Evolutionary conservation across 2,797 vertebrate genomes (phyloP), one percentile per base, ranked within the genome.

Genomic region (Spinus olivaceus): DNA sequence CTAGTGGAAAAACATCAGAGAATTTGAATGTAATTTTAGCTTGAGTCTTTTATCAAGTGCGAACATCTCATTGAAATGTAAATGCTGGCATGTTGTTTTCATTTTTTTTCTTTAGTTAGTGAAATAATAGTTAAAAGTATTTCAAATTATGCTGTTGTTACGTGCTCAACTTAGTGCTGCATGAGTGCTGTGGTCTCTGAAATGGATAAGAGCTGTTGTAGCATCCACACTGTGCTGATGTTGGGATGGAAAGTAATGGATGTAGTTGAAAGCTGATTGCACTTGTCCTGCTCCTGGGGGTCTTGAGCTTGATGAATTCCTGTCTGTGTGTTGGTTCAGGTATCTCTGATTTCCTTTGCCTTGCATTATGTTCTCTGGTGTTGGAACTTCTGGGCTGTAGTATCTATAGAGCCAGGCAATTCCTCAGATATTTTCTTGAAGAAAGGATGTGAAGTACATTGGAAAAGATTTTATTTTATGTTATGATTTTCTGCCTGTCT

Each of bases 81-180:
- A 50, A 9, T 37, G 25, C 54, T 83, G 53, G 8, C 22, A 19
- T 33, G 7, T 54, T 49, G 32, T 41, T 94, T 86, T 60, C 32
- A n/a, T 3, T 57, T 74, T 54, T 54, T 82, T 79, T 37, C 16
- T 72, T 81, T 14, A 42, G 30, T 42, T 92, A 25, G 12, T 83
- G 33, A 39, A 83, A 37, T 33, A 89, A 23, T 27, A 70, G 10
- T 51, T 65, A 19, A 54, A 87, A 8, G 5, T 42, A 35, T 81
- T 89, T 83, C 30, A 67, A 3, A 50, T 60, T 10, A 10, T 49
- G 22, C 53, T 71, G 9, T 7, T 91, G 20, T 70, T 81, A 13
- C 0, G 0, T 69, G 11, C 14, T 37, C 9, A 32, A 3, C 27
- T 79, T 44, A 32, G 18, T 21, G 22, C 25, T 51, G 7, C 0